Evolutionary conservation across 2,797 vertebrate genomes (phyloP).

Genomic region (Pipistrellus nathusii): DNA sequence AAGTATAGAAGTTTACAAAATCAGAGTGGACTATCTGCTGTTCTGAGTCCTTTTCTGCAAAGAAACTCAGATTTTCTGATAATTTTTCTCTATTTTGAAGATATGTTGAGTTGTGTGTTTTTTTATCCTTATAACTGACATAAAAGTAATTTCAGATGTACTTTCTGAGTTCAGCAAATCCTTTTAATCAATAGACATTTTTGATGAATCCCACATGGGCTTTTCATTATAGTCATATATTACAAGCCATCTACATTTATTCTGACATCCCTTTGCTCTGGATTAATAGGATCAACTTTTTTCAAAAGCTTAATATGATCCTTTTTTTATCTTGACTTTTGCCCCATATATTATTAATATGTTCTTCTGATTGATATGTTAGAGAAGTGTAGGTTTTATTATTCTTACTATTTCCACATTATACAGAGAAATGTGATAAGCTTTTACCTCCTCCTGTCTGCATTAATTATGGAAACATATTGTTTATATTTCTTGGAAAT

Average conservation of each 20-base stretch:
- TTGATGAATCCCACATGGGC: background rate
- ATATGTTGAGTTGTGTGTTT: background rate
- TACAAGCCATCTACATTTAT: background rate
- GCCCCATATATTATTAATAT: background rate
- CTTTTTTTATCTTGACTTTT: conserved; percentile 28
- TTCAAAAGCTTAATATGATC: background rate
- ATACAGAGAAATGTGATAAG: background rate
- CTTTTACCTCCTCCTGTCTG: background rate
- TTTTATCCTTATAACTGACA: background rate
- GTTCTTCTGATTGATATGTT: background rate
- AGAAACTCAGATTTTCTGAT: background rate
- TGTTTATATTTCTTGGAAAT: background rate
- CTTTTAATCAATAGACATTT: background rate
- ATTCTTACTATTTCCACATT: background rate
- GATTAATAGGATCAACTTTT: background rate
- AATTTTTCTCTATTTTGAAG: background rate
- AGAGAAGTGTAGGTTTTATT: background rate
- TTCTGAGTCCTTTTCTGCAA: background rate
- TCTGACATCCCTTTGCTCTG: background rate
- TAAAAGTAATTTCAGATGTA: background rate
- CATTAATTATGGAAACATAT: background rate
- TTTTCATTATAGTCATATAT: background rate
- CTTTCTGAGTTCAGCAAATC: background rate
- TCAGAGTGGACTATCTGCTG: background rate
- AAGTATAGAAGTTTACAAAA: background rate